phyloP scores from a whole-genome alignment of 1,140 invertebrate species.

The Venturia canescens region DNA sequence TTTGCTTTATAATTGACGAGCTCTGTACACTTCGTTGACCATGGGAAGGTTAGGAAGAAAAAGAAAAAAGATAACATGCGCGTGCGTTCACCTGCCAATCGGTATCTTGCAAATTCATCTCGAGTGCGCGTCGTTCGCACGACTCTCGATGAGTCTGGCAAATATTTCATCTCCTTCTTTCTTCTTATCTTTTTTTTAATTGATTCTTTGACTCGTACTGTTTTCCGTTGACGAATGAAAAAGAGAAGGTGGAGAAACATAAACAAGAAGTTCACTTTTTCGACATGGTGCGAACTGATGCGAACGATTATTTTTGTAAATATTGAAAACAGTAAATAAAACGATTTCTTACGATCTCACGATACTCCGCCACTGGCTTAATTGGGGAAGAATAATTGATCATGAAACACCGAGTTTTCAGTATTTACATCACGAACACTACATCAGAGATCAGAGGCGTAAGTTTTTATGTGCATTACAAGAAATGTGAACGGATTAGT shows the following conservation, averaged over 20 bases:
- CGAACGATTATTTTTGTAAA: not conserved
- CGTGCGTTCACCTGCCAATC: conserved; percentile 51
- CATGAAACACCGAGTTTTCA: too few relatives aligned
- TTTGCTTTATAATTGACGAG: conserved; percentile 42
- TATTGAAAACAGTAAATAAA: too few relatives aligned
- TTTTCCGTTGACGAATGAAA: not conserved
- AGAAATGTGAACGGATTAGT: not conserved
- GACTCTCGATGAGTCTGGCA: conserved; percentile 33
- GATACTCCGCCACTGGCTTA: too few relatives aligned
- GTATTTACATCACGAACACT: too few relatives aligned
- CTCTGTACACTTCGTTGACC: not conserved
- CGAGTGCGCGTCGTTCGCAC: conserved; percentile 42
- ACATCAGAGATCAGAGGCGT: too few relatives aligned
- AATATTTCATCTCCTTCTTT: conserved; percentile 28
- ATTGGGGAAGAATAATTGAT: too few relatives aligned
- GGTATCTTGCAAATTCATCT: conserved; percentile 56
- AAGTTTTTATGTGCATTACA: not conserved
- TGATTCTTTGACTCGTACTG: not conserved
- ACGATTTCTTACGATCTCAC: too few relatives aligned
- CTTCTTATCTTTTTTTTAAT: not conserved
- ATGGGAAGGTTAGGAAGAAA: not conserved
- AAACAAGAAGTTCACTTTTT: too few relatives aligned
- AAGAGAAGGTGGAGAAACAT: not conserved
- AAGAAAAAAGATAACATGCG: not conserved
- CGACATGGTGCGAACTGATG: not conserved